A percentile compares a stretch with the other conserved stretches of the same genome.
phyloP scores from a whole-genome alignment of 2,888 invertebrate species.

The Drosophila lutescens region DNA sequence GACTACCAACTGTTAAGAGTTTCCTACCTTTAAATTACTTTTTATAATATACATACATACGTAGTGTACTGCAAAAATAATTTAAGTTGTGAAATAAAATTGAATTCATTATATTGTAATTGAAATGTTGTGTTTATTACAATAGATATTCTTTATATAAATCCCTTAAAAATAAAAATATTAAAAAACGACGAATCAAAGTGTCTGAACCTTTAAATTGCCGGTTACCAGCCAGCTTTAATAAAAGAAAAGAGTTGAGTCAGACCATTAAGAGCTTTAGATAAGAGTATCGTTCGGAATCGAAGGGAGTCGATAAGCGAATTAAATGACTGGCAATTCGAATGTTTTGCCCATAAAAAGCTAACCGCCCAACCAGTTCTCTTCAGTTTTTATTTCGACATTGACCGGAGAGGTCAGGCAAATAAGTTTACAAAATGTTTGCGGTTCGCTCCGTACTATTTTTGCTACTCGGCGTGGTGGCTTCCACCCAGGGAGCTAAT shows the following conservation, averaged over 20 bases:
- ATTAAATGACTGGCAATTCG: not conserved
- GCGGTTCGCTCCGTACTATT: conserved; percentile 1
- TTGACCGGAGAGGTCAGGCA: not conserved
- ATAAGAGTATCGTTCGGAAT: conserved; percentile 9
- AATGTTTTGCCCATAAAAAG: conserved; percentile 5
- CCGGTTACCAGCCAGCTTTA: not conserved
- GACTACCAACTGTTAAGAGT: too few species aligned
- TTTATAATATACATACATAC: not conserved
- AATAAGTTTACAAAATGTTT: conserved; percentile 17
- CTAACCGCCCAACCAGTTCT: not conserved
- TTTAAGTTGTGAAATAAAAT: not conserved
- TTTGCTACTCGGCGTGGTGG: conserved; percentile 19
- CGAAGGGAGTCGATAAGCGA: conserved; percentile 12
- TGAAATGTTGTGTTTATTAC: too few species aligned
- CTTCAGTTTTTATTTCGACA: conserved; percentile 2
- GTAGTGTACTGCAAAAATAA: not conserved
- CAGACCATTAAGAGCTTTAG: conserved; percentile 4
- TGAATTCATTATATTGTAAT: not conserved
- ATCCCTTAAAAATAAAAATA: not conserved
- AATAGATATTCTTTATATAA: too few species aligned
- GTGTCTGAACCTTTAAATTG: not conserved
- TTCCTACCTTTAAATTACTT: not conserved
- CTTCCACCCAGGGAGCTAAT: conserved; percentile 60
- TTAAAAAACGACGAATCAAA: not conserved
- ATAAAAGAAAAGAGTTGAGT: not conserved